A percentile compares a stretch with the other conserved stretches of the same genome.
phyloP scores from a whole-genome alignment of 2,888 invertebrate species.

The Acronicta psi region DNA sequence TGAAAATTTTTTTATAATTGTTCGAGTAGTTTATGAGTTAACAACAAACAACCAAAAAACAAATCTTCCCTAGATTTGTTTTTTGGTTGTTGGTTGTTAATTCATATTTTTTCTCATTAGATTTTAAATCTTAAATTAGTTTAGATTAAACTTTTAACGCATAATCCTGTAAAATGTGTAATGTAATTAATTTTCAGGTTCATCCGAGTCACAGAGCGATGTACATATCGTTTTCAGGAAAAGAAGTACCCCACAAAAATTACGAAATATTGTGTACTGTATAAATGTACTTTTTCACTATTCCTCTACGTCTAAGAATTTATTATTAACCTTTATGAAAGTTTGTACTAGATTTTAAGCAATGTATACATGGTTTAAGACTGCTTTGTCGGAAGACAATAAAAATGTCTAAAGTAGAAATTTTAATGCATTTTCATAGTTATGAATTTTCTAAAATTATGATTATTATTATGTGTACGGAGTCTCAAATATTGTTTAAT shows the following conservation, averaged over 20 bases:
- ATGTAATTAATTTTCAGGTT: conserved; percentile 65
- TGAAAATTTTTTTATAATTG: too few species aligned
- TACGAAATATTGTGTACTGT: conserved; percentile 77
- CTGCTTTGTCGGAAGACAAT: conserved; percentile 45
- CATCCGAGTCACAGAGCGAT: conserved; percentile 78
- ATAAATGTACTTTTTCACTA: conserved; percentile 24
- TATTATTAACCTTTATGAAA: conserved; percentile 15
- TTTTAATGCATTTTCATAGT: conserved; percentile 16
- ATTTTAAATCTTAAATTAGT: too few species aligned
- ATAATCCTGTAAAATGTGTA: neutral
- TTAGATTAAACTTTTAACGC: too few species aligned
- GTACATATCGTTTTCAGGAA: conserved; percentile 80
- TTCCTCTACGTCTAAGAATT: conserved; percentile 30
- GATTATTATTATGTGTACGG: conserved; percentile 20
- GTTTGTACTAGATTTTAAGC: conserved; percentile 30
- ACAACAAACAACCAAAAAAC: too few species aligned
- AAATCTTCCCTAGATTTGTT: too few species aligned
- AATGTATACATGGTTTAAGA: conserved; percentile 32
- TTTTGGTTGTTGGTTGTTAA: too few species aligned
- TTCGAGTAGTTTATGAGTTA: too few species aligned
- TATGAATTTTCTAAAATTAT: conserved; percentile 27
- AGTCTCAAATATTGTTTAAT: conserved; percentile 42
- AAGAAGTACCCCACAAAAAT: conserved; percentile 72
- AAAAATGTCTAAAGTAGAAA: conserved; percentile 30
- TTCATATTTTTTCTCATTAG: too few species aligned